phyloP scores from a whole-genome alignment of 2,888 invertebrate species.

The Idaea dimidiata region DNA sequence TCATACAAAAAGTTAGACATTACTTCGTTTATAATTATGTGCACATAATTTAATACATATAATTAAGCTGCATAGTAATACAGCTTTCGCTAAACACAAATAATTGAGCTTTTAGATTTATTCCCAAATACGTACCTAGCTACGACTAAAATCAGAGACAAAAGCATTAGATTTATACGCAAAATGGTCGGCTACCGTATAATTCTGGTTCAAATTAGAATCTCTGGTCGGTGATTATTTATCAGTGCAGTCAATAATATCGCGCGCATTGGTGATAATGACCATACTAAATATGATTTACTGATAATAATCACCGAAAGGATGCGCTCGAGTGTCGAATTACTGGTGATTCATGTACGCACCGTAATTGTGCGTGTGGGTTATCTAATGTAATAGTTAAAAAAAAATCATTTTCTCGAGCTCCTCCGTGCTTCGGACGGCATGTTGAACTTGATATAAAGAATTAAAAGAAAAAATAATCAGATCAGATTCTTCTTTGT shows the following conservation, averaged over 20 bases:
- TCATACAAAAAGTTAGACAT: no score
- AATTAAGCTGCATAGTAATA: background rate
- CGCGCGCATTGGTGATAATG: conserved; percentile 30
- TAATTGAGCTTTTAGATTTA: background rate
- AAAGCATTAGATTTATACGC: background rate
- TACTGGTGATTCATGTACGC: conserved; percentile 28
- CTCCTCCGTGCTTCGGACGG: no score
- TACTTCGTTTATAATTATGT: no score
- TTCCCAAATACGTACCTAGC: background rate
- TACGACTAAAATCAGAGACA: background rate
- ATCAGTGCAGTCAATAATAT: conserved; percentile 34
- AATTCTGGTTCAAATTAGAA: conserved; percentile 22
- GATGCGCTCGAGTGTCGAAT: conserved; percentile 32
- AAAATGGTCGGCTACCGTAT: background rate
- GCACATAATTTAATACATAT: background rate
- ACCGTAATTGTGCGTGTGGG: conserved; percentile 24
- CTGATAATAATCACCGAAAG: conserved; percentile 35
- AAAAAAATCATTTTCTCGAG: no score
- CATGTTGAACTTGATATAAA: no score
- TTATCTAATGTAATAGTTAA: conserved; percentile 7
- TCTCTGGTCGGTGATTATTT: conserved; percentile 30
- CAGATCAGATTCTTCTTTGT: no score
- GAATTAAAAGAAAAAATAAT: no score
- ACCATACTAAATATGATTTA: conserved; percentile 40
- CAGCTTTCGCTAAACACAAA: background rate